phyloP scores from a whole-genome alignment of 2,888 invertebrate species.

The Limenitis camilla region DNA sequence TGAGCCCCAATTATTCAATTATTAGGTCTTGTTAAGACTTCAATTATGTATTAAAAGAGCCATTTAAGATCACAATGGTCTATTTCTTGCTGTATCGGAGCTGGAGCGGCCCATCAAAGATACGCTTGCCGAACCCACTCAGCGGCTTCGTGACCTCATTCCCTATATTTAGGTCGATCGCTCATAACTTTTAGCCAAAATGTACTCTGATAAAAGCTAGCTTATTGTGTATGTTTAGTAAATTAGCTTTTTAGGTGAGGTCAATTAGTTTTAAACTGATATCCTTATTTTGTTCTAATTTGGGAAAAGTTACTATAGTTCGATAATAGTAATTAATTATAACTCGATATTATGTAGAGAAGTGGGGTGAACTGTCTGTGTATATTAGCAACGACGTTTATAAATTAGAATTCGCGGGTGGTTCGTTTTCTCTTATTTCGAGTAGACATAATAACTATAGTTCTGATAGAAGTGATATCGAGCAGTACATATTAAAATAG shows the following conservation, averaged over 20 bases:
- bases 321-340: no score
- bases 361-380: no score
- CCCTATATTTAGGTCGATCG: conserved; percentile 50
- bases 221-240: not conserved
- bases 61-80: conserved; percentile 11
- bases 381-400: no score
- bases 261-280: not conserved
- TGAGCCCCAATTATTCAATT: not conserved
- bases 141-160: conserved; percentile 34
- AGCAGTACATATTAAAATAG: no score
- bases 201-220: conserved; percentile 1
- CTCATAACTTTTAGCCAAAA: conserved; percentile 29
- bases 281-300: no score
- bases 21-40: not conserved
- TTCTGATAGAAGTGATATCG: no score
- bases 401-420: no score
- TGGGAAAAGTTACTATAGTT: no score
- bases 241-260: not conserved
- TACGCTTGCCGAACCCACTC: conserved; percentile 33
- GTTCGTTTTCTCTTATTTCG: no score
- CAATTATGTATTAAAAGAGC: conserved; percentile 3
- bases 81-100: conserved; percentile 7
- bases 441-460: no score
- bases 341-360: no score
- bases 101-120: conserved; percentile 33